Percentiles rank a stretch among this genome's conserved stretches.
Evolutionary conservation across 2,797 vertebrate genomes (phyloP).

Genomic region (Tachyglossus aculeatus): DNA sequence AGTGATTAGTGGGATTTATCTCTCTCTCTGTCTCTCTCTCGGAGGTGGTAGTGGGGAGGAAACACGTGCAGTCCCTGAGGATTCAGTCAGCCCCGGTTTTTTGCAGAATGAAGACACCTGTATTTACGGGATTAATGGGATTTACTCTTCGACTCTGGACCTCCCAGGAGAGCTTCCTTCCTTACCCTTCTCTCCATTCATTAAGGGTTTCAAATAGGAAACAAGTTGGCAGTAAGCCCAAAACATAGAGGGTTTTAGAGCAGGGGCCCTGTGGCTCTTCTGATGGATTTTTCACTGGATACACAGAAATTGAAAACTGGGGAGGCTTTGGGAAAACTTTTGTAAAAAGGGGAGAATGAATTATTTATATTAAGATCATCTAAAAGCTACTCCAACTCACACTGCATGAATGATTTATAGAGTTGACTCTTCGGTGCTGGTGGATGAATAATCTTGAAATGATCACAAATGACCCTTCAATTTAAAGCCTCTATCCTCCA

Average conservation of each 20-base stretch:
- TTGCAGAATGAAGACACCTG: no score
- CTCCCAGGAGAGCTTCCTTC: not conserved
- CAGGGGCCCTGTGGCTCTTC: not conserved
- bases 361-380: conserved; percentile 22
- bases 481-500: conserved; percentile 7
- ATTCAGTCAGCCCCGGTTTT: no score
- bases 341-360: conserved; percentile 14
- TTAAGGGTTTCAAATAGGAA: conserved; percentile 30
- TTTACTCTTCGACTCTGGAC: no score
- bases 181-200: not conserved
- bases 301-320: conserved; percentile 15
- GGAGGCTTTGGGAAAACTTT: not conserved
- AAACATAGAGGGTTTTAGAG: conserved; percentile 2
- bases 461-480: not conserved
- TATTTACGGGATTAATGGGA: not conserved
- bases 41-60: no score
- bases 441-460: conserved; percentile 25
- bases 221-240: not conserved
- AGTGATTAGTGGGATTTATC: no score
- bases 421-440: not conserved
- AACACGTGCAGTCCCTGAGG: no score
- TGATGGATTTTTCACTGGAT: conserved; percentile 1
- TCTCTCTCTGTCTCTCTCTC: no score
- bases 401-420: conserved; percentile 16
- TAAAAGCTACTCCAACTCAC: conserved; percentile 10